Conservation (phyloP, 2,888 invertebrate genomes). For the Elegia similella region DNA sequence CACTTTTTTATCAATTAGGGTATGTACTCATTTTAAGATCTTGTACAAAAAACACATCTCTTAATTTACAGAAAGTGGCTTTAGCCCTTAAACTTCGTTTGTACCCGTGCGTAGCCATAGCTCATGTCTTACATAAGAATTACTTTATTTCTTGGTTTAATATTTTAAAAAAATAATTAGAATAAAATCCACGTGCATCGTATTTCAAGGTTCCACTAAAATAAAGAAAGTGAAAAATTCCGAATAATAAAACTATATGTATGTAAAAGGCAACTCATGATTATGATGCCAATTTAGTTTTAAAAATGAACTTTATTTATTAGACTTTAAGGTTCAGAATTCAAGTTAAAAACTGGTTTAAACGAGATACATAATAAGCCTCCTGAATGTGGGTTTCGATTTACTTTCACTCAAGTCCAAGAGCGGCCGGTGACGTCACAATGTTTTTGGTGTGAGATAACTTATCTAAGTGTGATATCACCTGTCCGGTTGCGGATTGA, state of each 20-base stretch:
- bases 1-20: too few species aligned
- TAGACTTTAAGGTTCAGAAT: constrained; percentile 3
- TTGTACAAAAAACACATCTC: too few species aligned
- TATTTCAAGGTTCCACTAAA: constrained; percentile 2
- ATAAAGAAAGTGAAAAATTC: neutral
- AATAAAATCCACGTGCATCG: neutral
- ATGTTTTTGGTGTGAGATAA: constrained; percentile 10
- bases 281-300: neutral
- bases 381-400: constrained; percentile 30
- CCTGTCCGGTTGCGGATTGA: neutral
- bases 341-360: constrained; percentile 1
- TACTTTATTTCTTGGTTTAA: too few species aligned
- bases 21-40: too few species aligned
- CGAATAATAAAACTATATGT: constrained; percentile 6
- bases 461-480: constrained; percentile 6
- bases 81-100: too few species aligned
- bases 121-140: too few species aligned
- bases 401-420: constrained; percentile 35
- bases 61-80: too few species aligned
- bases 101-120: too few species aligned
- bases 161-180: neutral
- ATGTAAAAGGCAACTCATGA: constrained; percentile 1
- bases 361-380: constrained; percentile 27
- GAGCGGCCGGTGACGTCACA: constrained; percentile 26
- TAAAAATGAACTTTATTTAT: neutral